Evolutionary conservation across 2,888 invertebrate species (phyloP).

Genomic region (Dryobotodes eremita): DNA sequence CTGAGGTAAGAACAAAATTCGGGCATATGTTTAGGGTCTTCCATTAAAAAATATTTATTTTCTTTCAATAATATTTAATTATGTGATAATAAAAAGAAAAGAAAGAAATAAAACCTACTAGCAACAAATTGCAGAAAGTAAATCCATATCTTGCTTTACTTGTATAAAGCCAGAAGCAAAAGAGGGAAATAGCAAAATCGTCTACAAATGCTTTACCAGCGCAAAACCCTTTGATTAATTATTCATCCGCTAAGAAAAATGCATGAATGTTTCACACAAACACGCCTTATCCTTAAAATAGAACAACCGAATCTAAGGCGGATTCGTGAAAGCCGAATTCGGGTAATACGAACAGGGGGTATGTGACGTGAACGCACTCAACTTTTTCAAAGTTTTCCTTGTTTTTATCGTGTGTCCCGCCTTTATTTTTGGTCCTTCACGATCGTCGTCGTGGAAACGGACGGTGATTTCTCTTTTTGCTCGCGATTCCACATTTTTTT

Average conservation of each 20-base stretch:
- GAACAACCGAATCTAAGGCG: slow-evolving; percentile 45
- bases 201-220: slow-evolving; percentile 27
- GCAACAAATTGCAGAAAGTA: neutral
- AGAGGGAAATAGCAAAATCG: neutral
- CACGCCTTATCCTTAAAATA: slow-evolving; percentile 29
- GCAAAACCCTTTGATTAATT: slow-evolving; percentile 49
- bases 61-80: neutral
- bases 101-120: neutral
- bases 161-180: neutral
- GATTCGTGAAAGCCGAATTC: slow-evolving; percentile 51
- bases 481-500: slow-evolving; percentile 75
- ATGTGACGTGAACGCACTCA: slow-evolving; percentile 39
- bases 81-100: neutral
- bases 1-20: neutral
- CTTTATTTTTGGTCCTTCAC: slow-evolving; percentile 57
- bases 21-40: neutral
- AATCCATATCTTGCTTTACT: slow-evolving; percentile 3
- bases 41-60: neutral
- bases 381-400: slow-evolving; percentile 60
- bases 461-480: slow-evolving; percentile 72
- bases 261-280: slow-evolving; percentile 36
- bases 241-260: slow-evolving; percentile 44
- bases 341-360: slow-evolving; percentile 30
- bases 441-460: slow-evolving; percentile 64
- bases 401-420: slow-evolving; percentile 55